phyloP scores from a whole-genome alignment of 2,888 invertebrate genomes.

The Spilosoma lubricipeda region DNA sequence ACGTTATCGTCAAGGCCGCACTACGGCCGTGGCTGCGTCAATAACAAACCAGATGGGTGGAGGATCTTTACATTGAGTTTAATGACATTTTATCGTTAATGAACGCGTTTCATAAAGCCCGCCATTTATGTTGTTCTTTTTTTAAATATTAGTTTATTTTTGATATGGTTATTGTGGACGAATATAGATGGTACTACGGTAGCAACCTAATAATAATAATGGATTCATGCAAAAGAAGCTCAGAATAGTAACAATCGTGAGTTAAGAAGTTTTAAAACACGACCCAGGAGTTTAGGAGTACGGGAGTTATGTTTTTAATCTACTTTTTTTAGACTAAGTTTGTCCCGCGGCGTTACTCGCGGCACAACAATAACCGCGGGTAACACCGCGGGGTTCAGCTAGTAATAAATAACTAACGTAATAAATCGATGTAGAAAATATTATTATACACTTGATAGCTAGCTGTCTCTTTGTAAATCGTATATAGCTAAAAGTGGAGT shows the following conservation, averaged over 20 bases:
- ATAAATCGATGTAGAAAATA: too few relatives aligned
- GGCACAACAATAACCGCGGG: too few relatives aligned
- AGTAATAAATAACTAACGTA: too few relatives aligned
- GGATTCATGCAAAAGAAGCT: neutral
- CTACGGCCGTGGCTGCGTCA: conserved; percentile 3
- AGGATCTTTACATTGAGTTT: conserved; percentile 11
- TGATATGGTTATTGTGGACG: neutral
- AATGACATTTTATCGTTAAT: conserved; percentile 9
- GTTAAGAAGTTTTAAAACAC: neutral
- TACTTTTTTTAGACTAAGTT: too few relatives aligned
- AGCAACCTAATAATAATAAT: neutral
- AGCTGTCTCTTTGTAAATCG: too few relatives aligned
- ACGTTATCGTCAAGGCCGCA: conserved; percentile 11
- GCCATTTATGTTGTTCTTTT: neutral
- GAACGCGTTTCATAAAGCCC: conserved; percentile 6
- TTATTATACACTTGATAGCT: too few relatives aligned
- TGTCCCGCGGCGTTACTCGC: too few relatives aligned
- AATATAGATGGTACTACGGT: neutral
- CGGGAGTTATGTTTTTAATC: too few relatives aligned
- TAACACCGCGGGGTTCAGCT: too few relatives aligned
- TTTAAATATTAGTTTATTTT: neutral
- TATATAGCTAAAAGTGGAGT: too few relatives aligned
- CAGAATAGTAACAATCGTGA: neutral
- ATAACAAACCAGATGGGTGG: conserved; percentile 7
- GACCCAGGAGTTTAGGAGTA: too few relatives aligned